Evolutionary conservation across 2,888 invertebrate species (phyloP).

Genomic region (Muscina levida): DNA sequence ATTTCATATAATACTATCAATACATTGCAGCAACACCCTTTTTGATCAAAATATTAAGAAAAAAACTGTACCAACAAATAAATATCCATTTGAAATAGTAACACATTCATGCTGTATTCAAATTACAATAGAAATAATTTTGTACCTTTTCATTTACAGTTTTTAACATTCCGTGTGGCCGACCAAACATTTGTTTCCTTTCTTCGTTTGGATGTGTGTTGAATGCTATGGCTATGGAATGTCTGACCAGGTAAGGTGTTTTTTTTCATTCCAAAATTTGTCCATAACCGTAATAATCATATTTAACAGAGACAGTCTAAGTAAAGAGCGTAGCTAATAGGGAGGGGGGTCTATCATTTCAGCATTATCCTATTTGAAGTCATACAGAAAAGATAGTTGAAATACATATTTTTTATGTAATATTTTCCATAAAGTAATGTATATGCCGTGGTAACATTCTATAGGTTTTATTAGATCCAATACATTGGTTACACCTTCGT

Average conservation of each 20-base stretch:
- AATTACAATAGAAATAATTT: conserved; percentile 27
- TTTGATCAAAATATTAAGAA: not conserved
- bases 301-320: not conserved
- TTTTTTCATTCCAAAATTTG: conserved; percentile 39
- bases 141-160: conserved; percentile 23
- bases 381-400: no score
- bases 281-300: conserved; percentile 24
- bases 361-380: no score
- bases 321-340: not conserved
- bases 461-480: no score
- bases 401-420: no score
- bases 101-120: conserved; percentile 49
- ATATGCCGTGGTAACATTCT: no score
- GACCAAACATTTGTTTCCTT: conserved; percentile 1
- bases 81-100: conserved; percentile 32
- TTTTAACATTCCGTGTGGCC: not conserved
- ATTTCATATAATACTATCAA: no score
- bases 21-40: no score
- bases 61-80: conserved; percentile 10
- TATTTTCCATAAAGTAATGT: no score
- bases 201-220: not conserved
- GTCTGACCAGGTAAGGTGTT: conserved; percentile 39
- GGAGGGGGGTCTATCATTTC: conserved; percentile 31
- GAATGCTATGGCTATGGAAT: conserved; percentile 8
- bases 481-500: not conserved